Percentiles rank a stretch among this genome's conserved stretches.
These are phyloP conservation scores for Donacobius atricapilla DNA, from an alignment of 2,113 vertebrate species.

Conservation along the genomic window DNA sequence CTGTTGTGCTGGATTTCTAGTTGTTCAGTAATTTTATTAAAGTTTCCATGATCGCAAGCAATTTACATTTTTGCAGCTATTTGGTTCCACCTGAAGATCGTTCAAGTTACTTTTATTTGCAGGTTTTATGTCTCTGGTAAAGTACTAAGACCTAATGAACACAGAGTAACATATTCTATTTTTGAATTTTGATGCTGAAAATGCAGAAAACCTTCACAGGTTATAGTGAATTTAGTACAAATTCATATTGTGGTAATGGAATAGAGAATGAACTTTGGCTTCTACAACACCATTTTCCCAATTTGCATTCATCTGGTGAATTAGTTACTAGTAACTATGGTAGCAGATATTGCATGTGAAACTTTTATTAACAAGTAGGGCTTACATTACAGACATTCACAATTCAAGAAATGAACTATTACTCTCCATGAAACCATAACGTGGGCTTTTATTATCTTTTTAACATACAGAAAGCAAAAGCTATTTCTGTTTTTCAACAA, in stretches of 20 bases:
- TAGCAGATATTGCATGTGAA: not conserved
- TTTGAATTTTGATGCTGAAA: not conserved
- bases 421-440: not conserved
- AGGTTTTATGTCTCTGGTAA: not conserved
- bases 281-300: not conserved
- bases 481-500: not conserved
- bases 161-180: not conserved
- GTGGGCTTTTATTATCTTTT: not conserved
- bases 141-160: not conserved
- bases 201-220: not conserved
- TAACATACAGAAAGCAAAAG: not conserved
- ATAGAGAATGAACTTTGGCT: not conserved
- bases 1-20: not conserved
- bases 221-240: not conserved
- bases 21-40: not conserved
- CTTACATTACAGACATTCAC: not conserved
- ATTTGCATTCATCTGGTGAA: not conserved
- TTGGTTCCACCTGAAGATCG: not conserved
- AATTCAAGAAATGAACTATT: not conserved
- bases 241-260: not conserved
- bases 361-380: not conserved
- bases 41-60: rapidly evolving
- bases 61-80: not conserved
- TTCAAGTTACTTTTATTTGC: not conserved
- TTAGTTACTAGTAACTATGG: not conserved